Evolutionary conservation across 2,888 invertebrate species (phyloP).

Genomic region (Melanophora roralis): DNA sequence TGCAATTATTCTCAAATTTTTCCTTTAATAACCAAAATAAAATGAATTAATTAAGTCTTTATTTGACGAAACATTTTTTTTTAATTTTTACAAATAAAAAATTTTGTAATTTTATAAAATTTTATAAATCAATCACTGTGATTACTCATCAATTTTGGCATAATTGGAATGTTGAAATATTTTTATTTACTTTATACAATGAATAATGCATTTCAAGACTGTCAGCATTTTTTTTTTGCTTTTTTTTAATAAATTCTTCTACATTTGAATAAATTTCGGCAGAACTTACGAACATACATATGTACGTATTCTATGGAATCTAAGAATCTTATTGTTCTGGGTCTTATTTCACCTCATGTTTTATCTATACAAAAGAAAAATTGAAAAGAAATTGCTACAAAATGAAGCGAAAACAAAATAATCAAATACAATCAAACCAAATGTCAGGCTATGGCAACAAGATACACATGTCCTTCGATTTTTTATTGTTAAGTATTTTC

Average conservation of each 20-base stretch:
- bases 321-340: not conserved
- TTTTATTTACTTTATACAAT: not conserved
- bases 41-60: too few species aligned
- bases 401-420: slow-evolving; percentile 26
- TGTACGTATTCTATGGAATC: not conserved
- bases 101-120: not conserved
- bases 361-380: slow-evolving; percentile 1
- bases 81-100: not conserved
- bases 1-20: too few species aligned
- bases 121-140: not conserved
- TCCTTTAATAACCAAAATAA: too few species aligned
- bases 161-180: not conserved
- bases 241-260: not conserved
- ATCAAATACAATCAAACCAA: too few species aligned
- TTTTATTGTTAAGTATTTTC: not conserved
- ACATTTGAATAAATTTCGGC: not conserved
- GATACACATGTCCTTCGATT: slow-evolving; percentile 8
- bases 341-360: not conserved
- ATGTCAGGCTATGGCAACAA: too few species aligned
- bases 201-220: not conserved
- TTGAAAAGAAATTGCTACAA: slow-evolving; percentile 17
- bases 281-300: not conserved
- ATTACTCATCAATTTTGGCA: not conserved
- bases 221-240: not conserved
- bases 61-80: too few species aligned